phyloP scores from a whole-genome alignment of 2,888 invertebrate species.

The Syritta pipiens region DNA sequence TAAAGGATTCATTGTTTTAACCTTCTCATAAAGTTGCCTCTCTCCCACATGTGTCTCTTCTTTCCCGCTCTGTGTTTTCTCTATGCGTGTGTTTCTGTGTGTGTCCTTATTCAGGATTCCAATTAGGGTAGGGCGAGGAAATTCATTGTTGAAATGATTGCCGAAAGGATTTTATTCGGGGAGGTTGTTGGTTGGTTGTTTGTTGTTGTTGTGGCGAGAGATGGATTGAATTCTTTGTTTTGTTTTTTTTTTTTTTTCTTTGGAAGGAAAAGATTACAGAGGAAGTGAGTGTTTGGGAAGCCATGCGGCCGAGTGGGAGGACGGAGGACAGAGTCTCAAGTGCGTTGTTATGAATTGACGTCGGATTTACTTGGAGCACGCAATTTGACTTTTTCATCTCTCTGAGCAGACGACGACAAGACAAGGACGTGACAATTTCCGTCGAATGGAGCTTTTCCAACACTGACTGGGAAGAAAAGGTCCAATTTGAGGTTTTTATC shows the following conservation, averaged over 20 bases:
- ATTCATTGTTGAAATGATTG: slow-evolving; percentile 6
- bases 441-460: too few relatives aligned
- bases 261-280: too few relatives aligned
- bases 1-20: slow-evolving; percentile 2
- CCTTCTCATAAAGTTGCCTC: background rate
- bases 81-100: too few relatives aligned
- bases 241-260: too few relatives aligned
- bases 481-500: too few relatives aligned
- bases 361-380: too few relatives aligned
- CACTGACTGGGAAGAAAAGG: too few relatives aligned
- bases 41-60: background rate
- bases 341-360: too few relatives aligned
- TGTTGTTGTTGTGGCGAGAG: background rate
- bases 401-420: too few relatives aligned
- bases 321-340: background rate
- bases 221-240: background rate
- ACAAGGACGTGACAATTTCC: too few relatives aligned
- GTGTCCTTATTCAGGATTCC: slow-evolving; percentile 2
- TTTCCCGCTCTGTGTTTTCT: too few relatives aligned
- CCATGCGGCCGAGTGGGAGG: background rate
- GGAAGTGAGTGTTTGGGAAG: background rate
- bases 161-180: background rate
- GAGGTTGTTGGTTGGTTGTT: background rate
- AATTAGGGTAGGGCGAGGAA: slow-evolving; percentile 14
- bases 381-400: too few relatives aligned